These are phyloP conservation scores for Ciona savignyi DNA, from an alignment of 23 tunicate species.

Conservation along the genomic window DNA sequence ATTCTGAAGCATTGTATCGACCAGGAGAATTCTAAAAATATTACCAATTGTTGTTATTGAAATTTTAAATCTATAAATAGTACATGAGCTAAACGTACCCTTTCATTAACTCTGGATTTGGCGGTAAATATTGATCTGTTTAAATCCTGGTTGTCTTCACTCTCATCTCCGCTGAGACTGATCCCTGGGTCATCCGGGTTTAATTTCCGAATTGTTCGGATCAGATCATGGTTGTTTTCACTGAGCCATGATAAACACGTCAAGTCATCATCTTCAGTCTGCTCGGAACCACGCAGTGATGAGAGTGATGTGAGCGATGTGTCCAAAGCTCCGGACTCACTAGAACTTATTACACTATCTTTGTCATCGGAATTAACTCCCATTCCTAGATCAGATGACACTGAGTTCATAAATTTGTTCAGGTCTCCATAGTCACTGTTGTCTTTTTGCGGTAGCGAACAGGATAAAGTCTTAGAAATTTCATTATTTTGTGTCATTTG, in stretches of 20 bases:
- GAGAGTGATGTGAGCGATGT: neutral
- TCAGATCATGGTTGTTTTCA: constrained; percentile 51
- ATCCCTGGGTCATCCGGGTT: constrained; percentile 94
- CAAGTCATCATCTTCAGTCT: constrained; percentile 49
- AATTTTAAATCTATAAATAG: neutral
- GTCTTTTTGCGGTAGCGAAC: neutral
- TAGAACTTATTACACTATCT: constrained; percentile 1
- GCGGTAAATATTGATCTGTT: constrained; percentile 73
- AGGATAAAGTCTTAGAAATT: neutral
- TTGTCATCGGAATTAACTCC: constrained; percentile 1
- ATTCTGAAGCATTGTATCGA: constrained; percentile 1
- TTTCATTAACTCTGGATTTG: constrained; percentile 39
- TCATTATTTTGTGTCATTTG: neutral
- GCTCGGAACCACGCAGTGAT: neutral
- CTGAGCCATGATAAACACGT: constrained; percentile 75
- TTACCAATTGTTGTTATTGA: neutral
- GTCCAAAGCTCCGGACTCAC: neutral
- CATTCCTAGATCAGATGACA: constrained; percentile 1
- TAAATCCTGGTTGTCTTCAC: constrained; percentile 4
- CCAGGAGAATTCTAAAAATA: neutral
- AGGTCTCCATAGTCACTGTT: constrained; percentile 28
- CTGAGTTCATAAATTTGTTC: constrained; percentile 43
- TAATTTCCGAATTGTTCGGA: constrained; percentile 53
- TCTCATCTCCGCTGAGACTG: constrained; percentile 79
- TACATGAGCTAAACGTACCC: constrained; percentile 13